Conservation (phyloP, 2,797 vertebrate species). For the Sebastiscus tertius region DNA sequence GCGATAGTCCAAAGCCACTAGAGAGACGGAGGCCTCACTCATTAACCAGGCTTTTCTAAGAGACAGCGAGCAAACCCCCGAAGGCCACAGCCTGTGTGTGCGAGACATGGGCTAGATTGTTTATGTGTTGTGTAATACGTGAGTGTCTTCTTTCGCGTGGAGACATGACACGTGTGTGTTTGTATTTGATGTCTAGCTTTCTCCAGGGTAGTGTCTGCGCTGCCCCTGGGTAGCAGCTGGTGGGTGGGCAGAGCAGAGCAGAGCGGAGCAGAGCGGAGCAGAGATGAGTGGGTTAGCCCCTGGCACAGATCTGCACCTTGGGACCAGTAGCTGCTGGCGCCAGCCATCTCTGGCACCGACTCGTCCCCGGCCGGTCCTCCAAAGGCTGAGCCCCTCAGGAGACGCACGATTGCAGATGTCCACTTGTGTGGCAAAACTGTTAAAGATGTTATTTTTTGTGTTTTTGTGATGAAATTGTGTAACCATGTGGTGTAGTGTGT, state of each 20-base stretch:
- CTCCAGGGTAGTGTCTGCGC: constrained; percentile 39
- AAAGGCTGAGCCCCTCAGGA: constrained; percentile 52
- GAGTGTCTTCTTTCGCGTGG: constrained; percentile 3
- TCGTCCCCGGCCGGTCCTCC: constrained; percentile 43
- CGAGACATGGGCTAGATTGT: constrained; percentile 11
- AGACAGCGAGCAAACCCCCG: constrained; percentile 20
- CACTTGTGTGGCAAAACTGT: constrained; percentile 25
- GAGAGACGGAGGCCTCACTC: constrained; percentile 42
- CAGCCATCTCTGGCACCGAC: constrained; percentile 67
- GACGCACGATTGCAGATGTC: constrained; percentile 26
- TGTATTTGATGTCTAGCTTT: constrained; percentile 48
- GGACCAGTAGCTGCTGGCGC: constrained; percentile 72
- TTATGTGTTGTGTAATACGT: neutral
- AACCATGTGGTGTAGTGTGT: neutral
- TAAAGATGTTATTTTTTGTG: neutral
- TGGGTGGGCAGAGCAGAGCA: constrained; percentile 65
- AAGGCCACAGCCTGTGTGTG: constrained; percentile 17
- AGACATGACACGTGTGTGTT: constrained; percentile 10
- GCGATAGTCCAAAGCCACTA: constrained; percentile 44
- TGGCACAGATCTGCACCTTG: constrained; percentile 70
- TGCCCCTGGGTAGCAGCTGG: constrained; percentile 67
- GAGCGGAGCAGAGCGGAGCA: constrained; percentile 24
- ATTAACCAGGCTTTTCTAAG: constrained; percentile 51
- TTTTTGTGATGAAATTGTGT: constrained; percentile 31
- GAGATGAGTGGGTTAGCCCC: constrained; percentile 73